Conservation (phyloP, 1,140 invertebrate species). For the Drosophila watanabei region DNA sequence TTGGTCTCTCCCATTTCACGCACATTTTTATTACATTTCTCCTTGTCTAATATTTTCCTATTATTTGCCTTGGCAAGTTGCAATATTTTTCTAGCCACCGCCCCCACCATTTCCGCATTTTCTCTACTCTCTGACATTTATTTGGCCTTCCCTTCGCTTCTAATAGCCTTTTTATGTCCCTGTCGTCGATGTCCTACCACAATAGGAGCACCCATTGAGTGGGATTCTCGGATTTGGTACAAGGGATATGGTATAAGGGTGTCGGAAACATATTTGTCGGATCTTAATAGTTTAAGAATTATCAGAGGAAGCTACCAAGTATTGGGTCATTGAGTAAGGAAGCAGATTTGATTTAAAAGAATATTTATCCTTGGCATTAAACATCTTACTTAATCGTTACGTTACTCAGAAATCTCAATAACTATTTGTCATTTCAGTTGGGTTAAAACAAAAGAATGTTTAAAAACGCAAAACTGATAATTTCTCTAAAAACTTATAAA, state of each 20-base stretch:
- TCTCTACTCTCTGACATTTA: background rate
- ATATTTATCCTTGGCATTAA: no score
- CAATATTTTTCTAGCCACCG: slow-evolving; percentile 45
- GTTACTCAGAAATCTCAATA: no score
- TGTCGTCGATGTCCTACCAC: slow-evolving; percentile 64
- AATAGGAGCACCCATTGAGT: slow-evolving; percentile 39
- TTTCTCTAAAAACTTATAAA: no score
- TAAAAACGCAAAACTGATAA: no score
- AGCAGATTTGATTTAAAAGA: no score
- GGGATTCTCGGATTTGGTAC: slow-evolving; percentile 12
- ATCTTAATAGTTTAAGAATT: slow-evolving; percentile 14
- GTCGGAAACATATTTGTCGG: slow-evolving; percentile 25
- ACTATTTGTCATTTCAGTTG: no score
- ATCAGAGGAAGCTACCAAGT: background rate
- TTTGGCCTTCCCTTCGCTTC: slow-evolving; percentile 29
- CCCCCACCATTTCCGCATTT: slow-evolving; percentile 10
- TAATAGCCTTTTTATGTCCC: slow-evolving; percentile 74
- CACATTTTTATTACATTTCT: slow-evolving; percentile 63
- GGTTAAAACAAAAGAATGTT: no score
- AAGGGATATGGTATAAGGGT: background rate
- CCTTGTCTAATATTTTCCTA: slow-evolving; percentile 43
- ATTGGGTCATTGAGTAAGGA: background rate
- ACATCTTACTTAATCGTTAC: no score
- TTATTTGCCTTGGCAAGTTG: slow-evolving; percentile 63
- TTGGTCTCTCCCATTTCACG: slow-evolving; percentile 43